Base-by-base conservation (phyloP, 2,888 invertebrate species). In the Physocephala rufipes region DNA sequence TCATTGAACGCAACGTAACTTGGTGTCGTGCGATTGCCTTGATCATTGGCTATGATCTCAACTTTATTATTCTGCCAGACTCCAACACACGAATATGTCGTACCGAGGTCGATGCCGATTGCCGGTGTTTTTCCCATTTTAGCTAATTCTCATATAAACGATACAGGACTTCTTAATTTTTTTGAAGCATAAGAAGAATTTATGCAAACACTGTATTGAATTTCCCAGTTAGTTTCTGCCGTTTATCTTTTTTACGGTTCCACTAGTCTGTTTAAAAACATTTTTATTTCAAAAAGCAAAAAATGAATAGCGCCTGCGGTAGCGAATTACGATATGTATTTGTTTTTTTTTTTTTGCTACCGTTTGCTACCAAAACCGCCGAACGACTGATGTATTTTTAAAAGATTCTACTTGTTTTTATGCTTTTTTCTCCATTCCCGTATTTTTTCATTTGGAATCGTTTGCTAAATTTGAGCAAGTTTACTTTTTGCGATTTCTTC, bases 1-100 rank as follows among this genome's bases (percentile, higher is more conserved):
- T 95, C 94, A 28, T 93, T 94, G 84, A 95, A 95, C 5, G 94
- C 94, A 65, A 95, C 95, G 86, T 94, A 95, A 75, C 93, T 93
- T 62, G 95, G 95, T 65, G 95, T 95, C 13, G 94, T 95, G 67
- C 95, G 88, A 85, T 95, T 95, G 74, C 95, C 95, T 86, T 95
- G 94, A 83, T 95, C 94, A 83, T 95, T 95, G 71, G 95, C 93
- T 82, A 95, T 94, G 82, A 93, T 93, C 83, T 93, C 93, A 74
- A 93, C 93, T 84, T 92, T 91, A 72, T 91, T 92, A 81, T 93
- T 90, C 82, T 93, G 92, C 90, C 92, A 94, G n/a, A 94, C 93
- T 78, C 93, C 94, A 62, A 94, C 93, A 82, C 93, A 93, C 47
- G 94, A 95, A 85, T 94, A 95, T 9, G 95, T 95, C 49, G 95